A percentile compares a stretch with the other conserved stretches of the same genome.
phyloP scores from a whole-genome alignment of 1,140 invertebrate genomes.

The Lepidurus arcticus region DNA sequence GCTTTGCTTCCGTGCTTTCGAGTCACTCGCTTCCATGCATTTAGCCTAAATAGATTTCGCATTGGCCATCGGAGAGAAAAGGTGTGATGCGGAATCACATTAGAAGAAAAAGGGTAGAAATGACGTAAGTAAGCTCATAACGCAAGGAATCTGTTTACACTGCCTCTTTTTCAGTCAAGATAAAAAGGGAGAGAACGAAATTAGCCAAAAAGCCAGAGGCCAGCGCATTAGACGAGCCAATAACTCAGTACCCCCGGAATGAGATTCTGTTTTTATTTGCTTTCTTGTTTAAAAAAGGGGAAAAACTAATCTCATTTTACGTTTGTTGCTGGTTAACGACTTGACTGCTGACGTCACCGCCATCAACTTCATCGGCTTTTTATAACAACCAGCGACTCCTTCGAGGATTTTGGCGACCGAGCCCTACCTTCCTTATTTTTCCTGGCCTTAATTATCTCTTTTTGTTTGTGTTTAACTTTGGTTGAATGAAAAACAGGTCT shows the following conservation, averaged over 20 bases:
- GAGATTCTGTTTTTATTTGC: too few species aligned
- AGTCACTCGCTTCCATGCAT: not conserved
- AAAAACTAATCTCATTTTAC: not conserved
- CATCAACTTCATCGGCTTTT: not conserved
- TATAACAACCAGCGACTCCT: not conserved
- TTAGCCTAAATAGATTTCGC: conserved; percentile 6
- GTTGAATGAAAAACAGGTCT: too few species aligned
- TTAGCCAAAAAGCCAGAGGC: too few species aligned
- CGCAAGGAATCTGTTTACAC: too few species aligned
- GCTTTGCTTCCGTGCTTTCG: not conserved
- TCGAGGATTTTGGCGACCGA: not conserved
- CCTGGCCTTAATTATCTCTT: not conserved
- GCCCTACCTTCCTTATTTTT: not conserved
- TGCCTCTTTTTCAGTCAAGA: too few species aligned
- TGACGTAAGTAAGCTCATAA: not conserved
- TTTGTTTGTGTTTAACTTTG: not conserved
- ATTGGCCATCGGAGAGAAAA: not conserved
- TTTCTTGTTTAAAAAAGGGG: not conserved
- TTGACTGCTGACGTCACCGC: not conserved
- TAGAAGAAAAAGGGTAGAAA: not conserved
- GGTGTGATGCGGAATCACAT: not conserved
- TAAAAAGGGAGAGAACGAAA: too few species aligned
- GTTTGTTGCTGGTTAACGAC: not conserved
- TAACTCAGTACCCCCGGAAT: too few species aligned
- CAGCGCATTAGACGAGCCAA: too few species aligned